Conservation (phyloP, 2,888 invertebrate species). For the Eupithecia inturbata region DNA sequence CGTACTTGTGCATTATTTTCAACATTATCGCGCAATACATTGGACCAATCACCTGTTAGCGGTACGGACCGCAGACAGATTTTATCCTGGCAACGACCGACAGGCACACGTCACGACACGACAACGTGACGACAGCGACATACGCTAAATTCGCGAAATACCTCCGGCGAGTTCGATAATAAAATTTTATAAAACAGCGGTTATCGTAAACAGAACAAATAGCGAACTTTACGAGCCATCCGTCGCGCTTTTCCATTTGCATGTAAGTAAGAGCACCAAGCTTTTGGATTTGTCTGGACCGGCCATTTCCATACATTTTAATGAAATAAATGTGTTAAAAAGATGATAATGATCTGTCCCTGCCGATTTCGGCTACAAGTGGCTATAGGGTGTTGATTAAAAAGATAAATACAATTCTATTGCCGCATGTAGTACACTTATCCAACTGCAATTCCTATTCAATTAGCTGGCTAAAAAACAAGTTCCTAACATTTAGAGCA, state of each 20-base stretch:
- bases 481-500: background rate
- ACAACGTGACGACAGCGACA: slow-evolving; percentile 48
- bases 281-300: slow-evolving; percentile 16
- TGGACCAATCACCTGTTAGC: slow-evolving; percentile 31
- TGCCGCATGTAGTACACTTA: background rate
- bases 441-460: background rate
- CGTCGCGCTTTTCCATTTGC: slow-evolving; percentile 78
- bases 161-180: slow-evolving; percentile 59
- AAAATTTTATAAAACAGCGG: slow-evolving; percentile 78
- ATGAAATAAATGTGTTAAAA: background rate
- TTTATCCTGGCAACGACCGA: slow-evolving; percentile 30
- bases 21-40: slow-evolving; percentile 29
- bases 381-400: too few relatives aligned
- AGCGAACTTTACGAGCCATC: slow-evolving; percentile 77
- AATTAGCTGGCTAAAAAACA: background rate
- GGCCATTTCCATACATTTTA: background rate
- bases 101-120: slow-evolving; percentile 28
- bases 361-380: too few relatives aligned
- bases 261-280: slow-evolving; percentile 51
- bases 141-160: slow-evolving; percentile 64
- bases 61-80: slow-evolving; percentile 32
- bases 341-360: background rate
- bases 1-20: slow-evolving; percentile 27
- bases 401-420: background rate
- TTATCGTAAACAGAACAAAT: slow-evolving; percentile 82